phyloP scores from a whole-genome alignment of 2,113 vertebrate genomes.

The Cochlearius cochlearius region DNA sequence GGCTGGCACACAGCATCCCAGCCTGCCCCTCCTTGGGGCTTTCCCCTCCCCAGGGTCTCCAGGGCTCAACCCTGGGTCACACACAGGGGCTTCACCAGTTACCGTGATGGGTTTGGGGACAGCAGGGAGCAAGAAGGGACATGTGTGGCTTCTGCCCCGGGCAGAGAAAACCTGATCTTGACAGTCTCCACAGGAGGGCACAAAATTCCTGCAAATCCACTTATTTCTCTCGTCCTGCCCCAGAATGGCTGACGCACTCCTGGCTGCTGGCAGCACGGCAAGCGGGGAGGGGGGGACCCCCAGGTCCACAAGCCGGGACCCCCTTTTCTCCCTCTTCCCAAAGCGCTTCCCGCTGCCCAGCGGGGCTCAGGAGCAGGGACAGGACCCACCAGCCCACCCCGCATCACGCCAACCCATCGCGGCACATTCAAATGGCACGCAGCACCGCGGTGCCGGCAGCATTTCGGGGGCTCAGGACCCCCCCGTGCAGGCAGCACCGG shows the following conservation, averaged over 20 bases:
- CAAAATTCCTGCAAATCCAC: background rate
- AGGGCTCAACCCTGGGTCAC: background rate
- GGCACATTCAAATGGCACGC: background rate
- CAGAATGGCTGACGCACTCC: background rate
- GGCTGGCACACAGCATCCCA: background rate
- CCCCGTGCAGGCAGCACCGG: background rate
- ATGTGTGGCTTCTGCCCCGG: background rate
- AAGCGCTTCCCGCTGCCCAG: background rate
- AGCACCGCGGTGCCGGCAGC: background rate
- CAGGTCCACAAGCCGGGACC: background rate
- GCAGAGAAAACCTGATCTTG: background rate
- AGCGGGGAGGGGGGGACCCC: background rate
- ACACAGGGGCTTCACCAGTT: background rate
- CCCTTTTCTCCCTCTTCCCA: background rate
- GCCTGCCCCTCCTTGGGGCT: background rate
- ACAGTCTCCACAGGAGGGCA: background rate
- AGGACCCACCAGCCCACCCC: background rate
- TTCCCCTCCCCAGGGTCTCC: background rate
- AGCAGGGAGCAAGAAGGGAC: background rate
- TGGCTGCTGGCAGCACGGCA: background rate
- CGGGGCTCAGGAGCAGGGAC: background rate
- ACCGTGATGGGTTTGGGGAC: background rate
- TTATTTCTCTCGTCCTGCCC: background rate
- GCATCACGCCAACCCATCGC: background rate
- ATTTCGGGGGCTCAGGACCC: background rate